Evolutionary conservation across 2,888 invertebrate genomes (phyloP).

Genomic region (Cryptocephalus primarius): DNA sequence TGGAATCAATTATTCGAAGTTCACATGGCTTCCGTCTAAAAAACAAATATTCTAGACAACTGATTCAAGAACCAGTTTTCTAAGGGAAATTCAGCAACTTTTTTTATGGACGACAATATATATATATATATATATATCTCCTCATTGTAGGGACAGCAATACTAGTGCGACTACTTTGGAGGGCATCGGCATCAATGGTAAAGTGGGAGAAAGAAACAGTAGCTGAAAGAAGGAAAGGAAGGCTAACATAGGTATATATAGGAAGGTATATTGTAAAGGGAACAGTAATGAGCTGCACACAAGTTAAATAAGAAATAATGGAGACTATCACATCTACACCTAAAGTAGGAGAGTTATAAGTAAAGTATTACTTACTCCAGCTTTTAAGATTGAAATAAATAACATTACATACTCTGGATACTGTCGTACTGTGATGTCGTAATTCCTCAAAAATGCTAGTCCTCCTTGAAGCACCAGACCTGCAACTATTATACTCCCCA

Average conservation of each 20-base stretch:
- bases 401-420: conserved; percentile 21
- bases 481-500: conserved; percentile 13
- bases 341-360: neutral
- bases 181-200: no score
- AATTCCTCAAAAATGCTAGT: conserved; percentile 22
- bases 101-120: neutral
- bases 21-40: no score
- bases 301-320: no score
- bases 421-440: conserved; percentile 21
- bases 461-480: conserved; percentile 22
- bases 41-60: no score
- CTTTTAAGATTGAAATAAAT: neutral
- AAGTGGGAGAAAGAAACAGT: no score
- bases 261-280: neutral
- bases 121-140: neutral
- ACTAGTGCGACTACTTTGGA: no score
- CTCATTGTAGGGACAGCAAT: no score
- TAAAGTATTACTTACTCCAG: neutral
- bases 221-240: no score
- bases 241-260: neutral
- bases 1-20: no score
- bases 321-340: no score
- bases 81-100: neutral
- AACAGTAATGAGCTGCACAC: no score
- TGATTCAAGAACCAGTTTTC: neutral